Percentiles rank a stretch among this genome's conserved stretches.
Conservation (phyloP, 2,888 invertebrate genomes). For the Nesidiocoris tenuis region DNA sequence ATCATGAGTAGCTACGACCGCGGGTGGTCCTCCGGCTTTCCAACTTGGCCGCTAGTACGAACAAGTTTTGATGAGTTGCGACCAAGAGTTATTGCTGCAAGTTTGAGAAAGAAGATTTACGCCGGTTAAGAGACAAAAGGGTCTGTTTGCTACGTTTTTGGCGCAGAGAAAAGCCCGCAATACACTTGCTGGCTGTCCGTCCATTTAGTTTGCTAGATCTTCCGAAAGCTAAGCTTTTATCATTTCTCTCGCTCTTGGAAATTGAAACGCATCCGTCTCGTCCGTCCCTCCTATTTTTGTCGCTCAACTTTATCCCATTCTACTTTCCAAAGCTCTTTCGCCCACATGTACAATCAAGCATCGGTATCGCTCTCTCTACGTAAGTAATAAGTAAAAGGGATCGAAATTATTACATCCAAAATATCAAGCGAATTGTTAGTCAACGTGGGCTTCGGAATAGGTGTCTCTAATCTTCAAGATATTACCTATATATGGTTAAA, state of each 20-base stretch:
- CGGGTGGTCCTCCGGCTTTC: neutral
- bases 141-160: constrained; percentile 24
- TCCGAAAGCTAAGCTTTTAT: neutral
- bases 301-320: neutral
- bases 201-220: neutral
- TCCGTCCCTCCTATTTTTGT: neutral
- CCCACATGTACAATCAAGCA: neutral
- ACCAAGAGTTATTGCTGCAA: constrained; percentile 27
- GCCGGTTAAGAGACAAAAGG: constrained; percentile 14
- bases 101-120: constrained; percentile 21
- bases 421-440: too few species aligned
- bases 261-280: neutral
- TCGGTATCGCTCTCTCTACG: too few species aligned
- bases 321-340: neutral
- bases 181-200: neutral
- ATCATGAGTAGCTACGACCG: neutral
- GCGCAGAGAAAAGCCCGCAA: constrained; percentile 1
- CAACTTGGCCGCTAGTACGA: constrained; percentile 5
- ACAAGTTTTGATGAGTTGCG: constrained; percentile 30
- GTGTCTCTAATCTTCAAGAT: too few species aligned
- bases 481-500: neutral
- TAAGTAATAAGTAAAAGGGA: too few species aligned
- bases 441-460: too few species aligned
- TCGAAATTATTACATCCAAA: too few species aligned
- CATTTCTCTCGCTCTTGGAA: neutral